Evolutionary conservation across 2,113 vertebrate genomes (phyloP).

Genomic region (Malaclemys terrapin): DNA sequence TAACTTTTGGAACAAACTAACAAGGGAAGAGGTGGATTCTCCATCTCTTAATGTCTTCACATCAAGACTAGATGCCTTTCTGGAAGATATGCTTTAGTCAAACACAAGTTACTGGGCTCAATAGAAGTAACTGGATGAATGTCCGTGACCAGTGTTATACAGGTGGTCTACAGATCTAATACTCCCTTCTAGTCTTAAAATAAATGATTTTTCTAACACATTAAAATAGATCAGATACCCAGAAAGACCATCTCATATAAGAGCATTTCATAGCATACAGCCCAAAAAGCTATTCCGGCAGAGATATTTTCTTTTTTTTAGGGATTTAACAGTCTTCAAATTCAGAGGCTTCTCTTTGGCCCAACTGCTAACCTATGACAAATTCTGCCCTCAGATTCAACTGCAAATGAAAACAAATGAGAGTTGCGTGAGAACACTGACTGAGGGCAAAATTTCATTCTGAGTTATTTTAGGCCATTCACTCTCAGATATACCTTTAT

Average conservation of each 20-base stretch:
- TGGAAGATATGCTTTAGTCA: background rate
- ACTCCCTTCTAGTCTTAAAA: background rate
- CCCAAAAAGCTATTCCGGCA: background rate
- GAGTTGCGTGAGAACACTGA: background rate
- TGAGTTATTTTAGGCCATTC: background rate
- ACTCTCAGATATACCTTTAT: background rate
- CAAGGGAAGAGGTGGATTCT: background rate
- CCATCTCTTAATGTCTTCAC: background rate
- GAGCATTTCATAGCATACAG: background rate
- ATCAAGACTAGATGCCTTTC: background rate
- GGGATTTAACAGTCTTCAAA: background rate
- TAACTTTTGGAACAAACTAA: background rate
- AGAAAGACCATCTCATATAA: background rate
- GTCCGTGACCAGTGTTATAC: rapidly evolving
- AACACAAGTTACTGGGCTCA: background rate
- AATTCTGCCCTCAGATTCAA: background rate
- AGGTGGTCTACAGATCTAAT: background rate
- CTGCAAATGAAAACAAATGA: background rate
- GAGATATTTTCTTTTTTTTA: background rate
- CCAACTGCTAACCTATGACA: too few relatives aligned
- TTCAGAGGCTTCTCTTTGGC: background rate
- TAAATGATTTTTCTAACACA: background rate
- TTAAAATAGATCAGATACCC: background rate
- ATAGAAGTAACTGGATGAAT: rapidly evolving
- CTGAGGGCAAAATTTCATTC: too few relatives aligned